These are phyloP conservation scores for Busseola fusca DNA, from an alignment of 2,888 invertebrate species.

Conservation along the genomic window DNA sequence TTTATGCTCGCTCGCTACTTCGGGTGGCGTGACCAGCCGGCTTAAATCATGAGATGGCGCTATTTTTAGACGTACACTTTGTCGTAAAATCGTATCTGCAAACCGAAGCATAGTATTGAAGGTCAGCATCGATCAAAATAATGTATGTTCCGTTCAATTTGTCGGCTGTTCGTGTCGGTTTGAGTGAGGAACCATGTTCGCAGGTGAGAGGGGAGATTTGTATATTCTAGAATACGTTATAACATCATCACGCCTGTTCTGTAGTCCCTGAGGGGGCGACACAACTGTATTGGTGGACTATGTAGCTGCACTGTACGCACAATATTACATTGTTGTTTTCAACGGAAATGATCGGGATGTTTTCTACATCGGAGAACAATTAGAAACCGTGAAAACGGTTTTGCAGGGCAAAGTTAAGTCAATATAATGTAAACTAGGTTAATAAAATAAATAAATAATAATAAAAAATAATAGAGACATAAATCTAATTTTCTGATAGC, in stretches of 20 bases:
- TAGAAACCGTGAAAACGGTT: no score
- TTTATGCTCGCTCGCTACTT: constrained; percentile 68
- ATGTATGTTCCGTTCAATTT: constrained; percentile 44
- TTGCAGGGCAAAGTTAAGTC: no score
- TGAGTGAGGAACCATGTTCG: constrained; percentile 1
- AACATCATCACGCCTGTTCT: no score
- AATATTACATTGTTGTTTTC: background rate
- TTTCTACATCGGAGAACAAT: background rate
- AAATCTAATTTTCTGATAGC: background rate
- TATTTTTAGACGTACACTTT: constrained; percentile 77
- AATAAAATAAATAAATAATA: no score
- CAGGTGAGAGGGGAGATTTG: background rate
- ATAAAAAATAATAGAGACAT: background rate
- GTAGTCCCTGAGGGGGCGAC: no score
- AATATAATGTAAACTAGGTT: no score
- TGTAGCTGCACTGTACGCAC: no score
- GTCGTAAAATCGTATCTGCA: constrained; percentile 73
- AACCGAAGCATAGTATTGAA: constrained; percentile 59
- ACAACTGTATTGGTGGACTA: background rate
- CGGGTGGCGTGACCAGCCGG: constrained; percentile 70
- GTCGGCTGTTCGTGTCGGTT: constrained; percentile 1
- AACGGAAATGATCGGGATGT: background rate
- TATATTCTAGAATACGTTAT: background rate
- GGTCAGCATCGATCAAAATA: constrained; percentile 66
- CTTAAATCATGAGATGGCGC: constrained; percentile 73